These are phyloP conservation scores for Gortyna flavago DNA, from an alignment of 2,888 invertebrate genomes.

Conservation along the genomic window DNA sequence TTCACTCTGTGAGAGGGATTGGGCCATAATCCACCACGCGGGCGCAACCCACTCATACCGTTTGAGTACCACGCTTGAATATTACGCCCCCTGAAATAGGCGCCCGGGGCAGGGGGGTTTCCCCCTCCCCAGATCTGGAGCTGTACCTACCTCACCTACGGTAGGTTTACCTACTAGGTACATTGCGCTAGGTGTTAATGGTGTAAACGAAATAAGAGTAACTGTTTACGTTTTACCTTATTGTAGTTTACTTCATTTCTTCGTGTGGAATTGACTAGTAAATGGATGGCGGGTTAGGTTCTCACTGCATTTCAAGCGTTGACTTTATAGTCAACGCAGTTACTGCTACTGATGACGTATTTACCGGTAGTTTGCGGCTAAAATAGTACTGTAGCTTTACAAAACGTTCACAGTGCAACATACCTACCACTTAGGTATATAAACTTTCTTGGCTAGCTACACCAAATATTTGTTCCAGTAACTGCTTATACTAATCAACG, in stretches of 20 bases:
- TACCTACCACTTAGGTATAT: constrained; percentile 28
- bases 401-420: constrained; percentile 4
- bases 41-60: not conserved
- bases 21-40: too few species aligned
- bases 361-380: constrained; percentile 11
- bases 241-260: not conserved
- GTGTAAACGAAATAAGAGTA: not conserved
- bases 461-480: constrained; percentile 22
- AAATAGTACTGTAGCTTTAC: constrained; percentile 18
- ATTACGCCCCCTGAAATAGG: not conserved
- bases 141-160: not conserved
- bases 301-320: not conserved
- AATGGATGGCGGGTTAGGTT: not conserved
- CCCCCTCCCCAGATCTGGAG: not conserved
- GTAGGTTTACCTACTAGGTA: not conserved
- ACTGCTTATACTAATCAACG: not conserved
- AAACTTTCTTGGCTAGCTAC: constrained; percentile 50
- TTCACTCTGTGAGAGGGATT: too few species aligned
- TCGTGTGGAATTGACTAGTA: not conserved
- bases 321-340: not conserved
- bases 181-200: not conserved
- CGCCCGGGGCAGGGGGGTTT: not conserved
- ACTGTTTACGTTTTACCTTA: constrained; percentile 27
- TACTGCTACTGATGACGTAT: not conserved
- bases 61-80: not conserved